Conservation (phyloP, 2,888 invertebrate genomes). For the Drosophila paranaensis region DNA sequence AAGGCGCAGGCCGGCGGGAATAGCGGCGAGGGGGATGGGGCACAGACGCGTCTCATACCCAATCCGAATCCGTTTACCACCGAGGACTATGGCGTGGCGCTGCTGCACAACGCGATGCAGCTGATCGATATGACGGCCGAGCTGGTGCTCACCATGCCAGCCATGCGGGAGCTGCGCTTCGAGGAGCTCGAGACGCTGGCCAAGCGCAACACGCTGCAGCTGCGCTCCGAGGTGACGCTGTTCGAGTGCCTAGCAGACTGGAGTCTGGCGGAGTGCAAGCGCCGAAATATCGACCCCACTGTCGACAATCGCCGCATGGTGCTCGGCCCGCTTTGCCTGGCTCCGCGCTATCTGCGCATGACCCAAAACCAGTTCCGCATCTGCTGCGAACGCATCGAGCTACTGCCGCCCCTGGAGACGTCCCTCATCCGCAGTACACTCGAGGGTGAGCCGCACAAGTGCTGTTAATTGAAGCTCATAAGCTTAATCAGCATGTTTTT, state of each 20-base stretch:
- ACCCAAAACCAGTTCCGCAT: slow-evolving; percentile 79
- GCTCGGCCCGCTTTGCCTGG: slow-evolving; percentile 83
- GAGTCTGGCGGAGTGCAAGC: slow-evolving; percentile 84
- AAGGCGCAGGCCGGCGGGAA: slow-evolving; percentile 49
- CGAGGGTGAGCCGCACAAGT: slow-evolving; percentile 66
- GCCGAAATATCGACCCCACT: slow-evolving; percentile 82
- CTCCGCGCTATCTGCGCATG: slow-evolving; percentile 83
- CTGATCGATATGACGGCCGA: slow-evolving; percentile 85
- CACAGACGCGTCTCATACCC: slow-evolving; percentile 64
- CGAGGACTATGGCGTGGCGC: slow-evolving; percentile 83
- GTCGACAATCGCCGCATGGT: slow-evolving; percentile 84
- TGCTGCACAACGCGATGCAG: slow-evolving; percentile 84
- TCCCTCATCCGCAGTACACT: slow-evolving; percentile 82
- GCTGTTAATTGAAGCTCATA: background rate
- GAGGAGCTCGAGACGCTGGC: slow-evolving; percentile 84
- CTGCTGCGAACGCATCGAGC: slow-evolving; percentile 83
- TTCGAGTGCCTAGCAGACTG: slow-evolving; percentile 84
- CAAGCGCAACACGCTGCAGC: slow-evolving; percentile 83
- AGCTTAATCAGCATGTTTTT: background rate
- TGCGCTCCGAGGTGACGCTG: slow-evolving; percentile 83
- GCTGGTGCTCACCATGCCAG: slow-evolving; percentile 79
- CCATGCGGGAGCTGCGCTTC: slow-evolving; percentile 82
- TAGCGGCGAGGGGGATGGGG: slow-evolving; percentile 44
- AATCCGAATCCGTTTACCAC: slow-evolving; percentile 84
- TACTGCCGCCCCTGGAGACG: slow-evolving; percentile 82